phyloP scores from a whole-genome alignment of 1,140 invertebrate genomes.

The Hylyphantes graminicola region DNA sequence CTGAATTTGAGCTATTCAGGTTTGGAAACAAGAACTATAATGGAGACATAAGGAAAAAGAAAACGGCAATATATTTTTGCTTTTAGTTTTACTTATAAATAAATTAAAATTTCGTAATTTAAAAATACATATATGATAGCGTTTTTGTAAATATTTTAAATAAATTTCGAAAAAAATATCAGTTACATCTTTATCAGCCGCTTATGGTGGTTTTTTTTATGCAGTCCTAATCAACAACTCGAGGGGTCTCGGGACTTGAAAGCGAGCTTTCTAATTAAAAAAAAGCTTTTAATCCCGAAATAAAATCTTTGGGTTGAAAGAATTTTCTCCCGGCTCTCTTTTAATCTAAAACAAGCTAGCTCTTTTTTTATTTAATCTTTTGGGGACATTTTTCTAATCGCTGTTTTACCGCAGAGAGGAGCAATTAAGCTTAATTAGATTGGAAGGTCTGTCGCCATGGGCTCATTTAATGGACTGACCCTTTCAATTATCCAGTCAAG shows the following conservation, averaged over 20 bases:
- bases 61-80: too few relatives aligned
- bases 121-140: too few relatives aligned
- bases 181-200: too few relatives aligned
- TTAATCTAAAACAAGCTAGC: constrained; percentile 52
- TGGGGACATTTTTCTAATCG: constrained; percentile 58
- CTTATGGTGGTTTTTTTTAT: background rate
- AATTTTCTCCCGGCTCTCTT: constrained; percentile 26
- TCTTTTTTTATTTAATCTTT: constrained; percentile 52
- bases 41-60: too few relatives aligned
- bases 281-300: constrained; percentile 58
- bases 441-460: constrained; percentile 50
- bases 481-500: constrained; percentile 22
- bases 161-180: too few relatives aligned
- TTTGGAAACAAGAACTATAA: too few relatives aligned
- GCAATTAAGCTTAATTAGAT: constrained; percentile 59
- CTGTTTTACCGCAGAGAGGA: constrained; percentile 42
- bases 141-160: too few relatives aligned
- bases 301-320: constrained; percentile 53
- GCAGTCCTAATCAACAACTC: constrained; percentile 45
- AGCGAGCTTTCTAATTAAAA: constrained; percentile 48
- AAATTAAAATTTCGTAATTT: too few relatives aligned
- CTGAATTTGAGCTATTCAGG: too few relatives aligned
- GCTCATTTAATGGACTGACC: constrained; percentile 42
- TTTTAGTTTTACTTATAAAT: too few relatives aligned
- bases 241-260: constrained; percentile 32